phyloP scores from a whole-genome alignment of 2,797 vertebrate genomes.

The Pampus argenteus region DNA sequence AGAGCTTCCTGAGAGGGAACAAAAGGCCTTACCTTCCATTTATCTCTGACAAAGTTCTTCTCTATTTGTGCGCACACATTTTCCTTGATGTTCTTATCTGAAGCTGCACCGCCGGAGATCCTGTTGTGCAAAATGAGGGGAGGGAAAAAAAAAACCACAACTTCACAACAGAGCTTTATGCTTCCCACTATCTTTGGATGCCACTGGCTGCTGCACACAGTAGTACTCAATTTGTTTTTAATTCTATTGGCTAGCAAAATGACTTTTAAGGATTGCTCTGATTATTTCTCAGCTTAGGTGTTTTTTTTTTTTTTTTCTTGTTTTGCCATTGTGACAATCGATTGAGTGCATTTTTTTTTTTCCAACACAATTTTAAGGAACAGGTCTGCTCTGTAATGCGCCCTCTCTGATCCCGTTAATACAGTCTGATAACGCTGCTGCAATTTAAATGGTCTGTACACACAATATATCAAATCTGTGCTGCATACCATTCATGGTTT shows the following conservation, averaged over 20 bases:
- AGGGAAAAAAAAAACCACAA: conserved; percentile 16
- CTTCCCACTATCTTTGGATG: conserved; percentile 4
- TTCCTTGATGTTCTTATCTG: conserved; percentile 99
- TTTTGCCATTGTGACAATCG: background rate
- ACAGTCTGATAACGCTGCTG: background rate
- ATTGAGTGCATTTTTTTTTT: background rate
- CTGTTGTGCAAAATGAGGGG: conserved; percentile 72
- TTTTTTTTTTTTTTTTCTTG: conserved; percentile 1
- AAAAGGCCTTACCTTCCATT: conserved; percentile 92
- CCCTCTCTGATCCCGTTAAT: conserved; percentile 9
- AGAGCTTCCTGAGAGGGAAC: conserved; percentile 24
- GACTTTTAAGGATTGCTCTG: conserved; percentile 6
- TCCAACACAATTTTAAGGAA: background rate
- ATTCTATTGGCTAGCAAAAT: conserved; percentile 27
- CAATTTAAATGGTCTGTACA: conserved; percentile 15
- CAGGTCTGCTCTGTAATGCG: conserved; percentile 6
- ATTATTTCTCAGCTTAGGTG: background rate
- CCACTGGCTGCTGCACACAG: conserved; percentile 15
- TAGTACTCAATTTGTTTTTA: conserved; percentile 32
- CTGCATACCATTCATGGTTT: conserved; percentile 92
- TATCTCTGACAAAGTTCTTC: conserved; percentile 99
- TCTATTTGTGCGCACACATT: conserved; percentile 98
- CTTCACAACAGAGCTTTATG: conserved; percentile 24
- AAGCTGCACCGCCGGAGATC: conserved; percentile 98
- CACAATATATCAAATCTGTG: conserved; percentile 41